Conservation (phyloP, 2,888 invertebrate genomes). For the Pristionchus arcanus region DNA sequence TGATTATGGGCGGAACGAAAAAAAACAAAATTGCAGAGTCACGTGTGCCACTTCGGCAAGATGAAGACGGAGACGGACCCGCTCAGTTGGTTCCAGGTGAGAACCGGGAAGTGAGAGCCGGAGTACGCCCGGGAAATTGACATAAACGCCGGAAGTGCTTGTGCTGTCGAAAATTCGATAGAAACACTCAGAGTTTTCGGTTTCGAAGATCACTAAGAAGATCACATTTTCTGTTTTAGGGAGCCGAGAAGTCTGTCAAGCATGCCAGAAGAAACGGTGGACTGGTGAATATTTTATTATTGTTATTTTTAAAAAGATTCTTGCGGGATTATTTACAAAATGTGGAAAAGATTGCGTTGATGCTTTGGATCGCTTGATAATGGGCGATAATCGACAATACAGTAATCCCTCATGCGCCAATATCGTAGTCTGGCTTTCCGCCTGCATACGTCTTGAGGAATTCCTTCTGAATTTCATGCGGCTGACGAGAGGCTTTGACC, state of each 20-base stretch:
- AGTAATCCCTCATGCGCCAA: background rate
- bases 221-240: background rate
- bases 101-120: too few relatives aligned
- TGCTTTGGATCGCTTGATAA: background rate
- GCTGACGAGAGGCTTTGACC: background rate
- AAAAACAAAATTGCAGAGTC: slow-evolving; percentile 64
- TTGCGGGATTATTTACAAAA: background rate
- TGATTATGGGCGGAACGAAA: background rate
- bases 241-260: background rate
- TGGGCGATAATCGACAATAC: background rate
- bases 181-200: too few relatives aligned
- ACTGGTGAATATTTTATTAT: background rate
- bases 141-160: too few relatives aligned
- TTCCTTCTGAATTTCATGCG: background rate
- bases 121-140: too few relatives aligned
- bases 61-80: slow-evolving; percentile 73
- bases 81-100: slow-evolving; percentile 80
- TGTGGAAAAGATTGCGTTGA: background rate
- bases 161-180: too few relatives aligned
- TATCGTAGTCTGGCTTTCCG: slow-evolving; percentile 42
- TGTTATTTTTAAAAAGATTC: background rate
- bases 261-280: background rate
- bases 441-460: slow-evolving; percentile 42
- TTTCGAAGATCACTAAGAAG: too few relatives aligned
- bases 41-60: slow-evolving; percentile 84